Evolutionary conservation across 1,140 invertebrate genomes (phyloP).

Genomic region (Cotesia chilonis): DNA sequence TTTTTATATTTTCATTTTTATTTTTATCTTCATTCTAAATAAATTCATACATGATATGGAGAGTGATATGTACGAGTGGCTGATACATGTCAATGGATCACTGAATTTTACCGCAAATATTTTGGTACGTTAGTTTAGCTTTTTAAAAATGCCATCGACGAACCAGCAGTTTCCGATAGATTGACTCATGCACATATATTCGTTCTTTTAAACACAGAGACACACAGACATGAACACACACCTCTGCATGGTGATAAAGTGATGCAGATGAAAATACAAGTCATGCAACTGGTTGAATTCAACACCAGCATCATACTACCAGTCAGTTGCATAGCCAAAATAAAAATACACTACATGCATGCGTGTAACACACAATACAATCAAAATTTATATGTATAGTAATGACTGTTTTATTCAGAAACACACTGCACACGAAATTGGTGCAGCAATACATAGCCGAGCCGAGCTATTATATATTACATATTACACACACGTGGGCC

Average conservation of each 20-base stretch:
- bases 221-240: no score
- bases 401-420: not conserved
- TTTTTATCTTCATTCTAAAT: no score
- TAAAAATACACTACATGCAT: slow-evolving; percentile 11
- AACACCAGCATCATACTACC: no score
- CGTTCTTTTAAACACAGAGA: no score
- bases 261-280: slow-evolving; percentile 4
- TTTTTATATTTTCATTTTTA: no score
- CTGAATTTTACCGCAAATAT: slow-evolving; percentile 12
- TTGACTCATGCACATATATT: slow-evolving; percentile 1
- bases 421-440: not conserved
- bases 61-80: not conserved
- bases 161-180: slow-evolving; percentile 20
- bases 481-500: no score
- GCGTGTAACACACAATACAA: slow-evolving; percentile 2
- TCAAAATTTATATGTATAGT: not conserved
- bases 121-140: slow-evolving; percentile 16
- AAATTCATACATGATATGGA: no score
- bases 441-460: not conserved
- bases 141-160: not conserved
- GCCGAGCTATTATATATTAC: not conserved
- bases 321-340: slow-evolving; percentile 15
- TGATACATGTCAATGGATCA: not conserved
- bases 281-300: slow-evolving; percentile 29
- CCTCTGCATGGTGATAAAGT: not conserved